Evolutionary conservation across 2,797 vertebrate genomes (phyloP), one percentile per base, ranked within the genome.

Genomic region (Macropodus opercularis): DNA sequence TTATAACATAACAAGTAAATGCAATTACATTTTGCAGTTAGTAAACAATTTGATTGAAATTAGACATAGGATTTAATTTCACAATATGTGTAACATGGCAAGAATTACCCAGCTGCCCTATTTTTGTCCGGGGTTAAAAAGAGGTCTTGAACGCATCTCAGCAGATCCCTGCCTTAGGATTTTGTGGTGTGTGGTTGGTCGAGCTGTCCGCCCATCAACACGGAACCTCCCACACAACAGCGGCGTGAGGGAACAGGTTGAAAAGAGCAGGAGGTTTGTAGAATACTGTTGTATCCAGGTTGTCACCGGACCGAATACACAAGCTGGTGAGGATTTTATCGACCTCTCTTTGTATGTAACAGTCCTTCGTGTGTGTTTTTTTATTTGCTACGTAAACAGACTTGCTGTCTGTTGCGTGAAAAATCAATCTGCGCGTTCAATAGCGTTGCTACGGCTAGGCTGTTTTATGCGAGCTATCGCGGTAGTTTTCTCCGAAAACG

Each of bases 251-350:
- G 42, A 81, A 52, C 80, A 88, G 84, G 84, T 87, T 80, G 71
- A 60, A 55, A 49, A 57, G 67, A 73, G 65, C 39, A 1, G 11
- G 24, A 65, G 61, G 26, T 26, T 80, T 26, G 7, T 35, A 24
- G 18, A 47, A 79, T 71, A 77, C 40, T 39, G 41, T 77, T 49
- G 78, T 64, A 80, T 80, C 57, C 84, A 77, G 50, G 27, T 66
- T 83, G 80, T 77, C 75, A 66, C 71, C 62, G 51, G 70, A 89
- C 57, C 36, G 36, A 79, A 73, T 44, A 65, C 77, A 17, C 85
- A 91, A 92, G 67, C 89, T 91, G 91, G 91, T 92, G 62, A 86
- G 85, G 4, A 53, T 5, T 24, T 12, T 31, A 5, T 8, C 46
- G 5, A 11, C 1, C 6, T 50, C 24, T 50, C 0, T 50, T 46